Evolutionary conservation across 2,888 invertebrate species (phyloP).

Genomic region (Bellardia pandia): DNA sequence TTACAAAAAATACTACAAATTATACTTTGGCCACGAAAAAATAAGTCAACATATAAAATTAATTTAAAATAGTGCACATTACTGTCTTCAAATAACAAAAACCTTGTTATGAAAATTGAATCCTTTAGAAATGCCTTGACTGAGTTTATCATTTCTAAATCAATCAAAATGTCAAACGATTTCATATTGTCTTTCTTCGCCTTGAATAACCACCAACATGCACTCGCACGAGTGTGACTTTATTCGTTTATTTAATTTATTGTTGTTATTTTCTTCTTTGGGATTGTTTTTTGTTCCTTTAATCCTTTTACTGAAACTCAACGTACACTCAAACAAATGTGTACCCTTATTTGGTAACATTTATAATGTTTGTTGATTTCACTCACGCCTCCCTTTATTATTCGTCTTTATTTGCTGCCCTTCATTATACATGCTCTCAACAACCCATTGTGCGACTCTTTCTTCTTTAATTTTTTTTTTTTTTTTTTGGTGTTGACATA

Average conservation of each 20-base stretch:
- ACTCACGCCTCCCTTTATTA: neutral
- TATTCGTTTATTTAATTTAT: slow-evolving; percentile 9
- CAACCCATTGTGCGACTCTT: neutral
- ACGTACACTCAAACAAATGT: neutral
- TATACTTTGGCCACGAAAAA: neutral
- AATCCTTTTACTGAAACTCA: slow-evolving; percentile 8
- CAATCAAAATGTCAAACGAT: slow-evolving; percentile 53
- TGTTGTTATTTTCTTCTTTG: slow-evolving; percentile 9
- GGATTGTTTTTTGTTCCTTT: neutral
- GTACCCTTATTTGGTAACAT: neutral
- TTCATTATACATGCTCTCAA: slow-evolving; percentile 13
- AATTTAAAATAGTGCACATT: neutral
- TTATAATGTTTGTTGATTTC: slow-evolving; percentile 33
- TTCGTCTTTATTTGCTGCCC: slow-evolving; percentile 20
- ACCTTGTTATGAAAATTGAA: slow-evolving; percentile 5
- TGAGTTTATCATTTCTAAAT: slow-evolving; percentile 62
- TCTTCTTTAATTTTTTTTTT: neutral
- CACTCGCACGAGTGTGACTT: neutral
- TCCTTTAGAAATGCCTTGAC: slow-evolving; percentile 21
- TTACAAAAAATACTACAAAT: too few relatives aligned
- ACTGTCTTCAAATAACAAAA: neutral
- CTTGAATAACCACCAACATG: slow-evolving; percentile 2
- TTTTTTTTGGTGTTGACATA: slow-evolving; percentile 49
- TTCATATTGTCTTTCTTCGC: neutral
- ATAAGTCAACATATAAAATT: neutral